Percentiles rank a stretch among this genome's conserved stretches.
phyloP scores from a whole-genome alignment of 30 jellyfish, hydroid and myxozoan species.

The Chironex yamaguchii region DNA sequence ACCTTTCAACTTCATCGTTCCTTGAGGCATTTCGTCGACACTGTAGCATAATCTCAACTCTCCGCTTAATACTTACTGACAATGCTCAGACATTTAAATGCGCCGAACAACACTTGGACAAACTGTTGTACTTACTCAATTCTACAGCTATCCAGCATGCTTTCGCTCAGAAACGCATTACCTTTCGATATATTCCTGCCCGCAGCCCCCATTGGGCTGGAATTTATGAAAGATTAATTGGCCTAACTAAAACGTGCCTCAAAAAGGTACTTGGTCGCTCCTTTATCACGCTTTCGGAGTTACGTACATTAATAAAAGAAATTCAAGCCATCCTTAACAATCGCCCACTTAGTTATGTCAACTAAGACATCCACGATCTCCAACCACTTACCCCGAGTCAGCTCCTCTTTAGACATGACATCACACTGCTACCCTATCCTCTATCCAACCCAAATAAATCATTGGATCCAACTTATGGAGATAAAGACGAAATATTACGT shows the following conservation, averaged over 20 bases:
- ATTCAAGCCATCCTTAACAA: conserved; percentile 29
- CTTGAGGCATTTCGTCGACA: conserved; percentile 54
- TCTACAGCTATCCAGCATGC: conserved; percentile 11
- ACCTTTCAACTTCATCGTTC: too few species aligned
- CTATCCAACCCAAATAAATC: not conserved
- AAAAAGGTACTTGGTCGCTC: conserved; percentile 45
- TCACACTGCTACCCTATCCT: conserved; percentile 30
- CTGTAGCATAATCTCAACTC: conserved; percentile 15
- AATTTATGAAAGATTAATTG: conserved; percentile 11
- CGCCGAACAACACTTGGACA: conserved; percentile 25
- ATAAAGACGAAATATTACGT: not conserved
- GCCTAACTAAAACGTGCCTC: conserved; percentile 1
- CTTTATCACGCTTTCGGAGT: not conserved
- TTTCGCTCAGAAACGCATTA: conserved; percentile 32
- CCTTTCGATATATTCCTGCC: conserved; percentile 25
- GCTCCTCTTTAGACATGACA: conserved; percentile 17
- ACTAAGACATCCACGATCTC: conserved; percentile 15
- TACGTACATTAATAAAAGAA: conserved; percentile 6
- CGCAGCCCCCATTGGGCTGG: conserved; percentile 60
- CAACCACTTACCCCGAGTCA: conserved; percentile 49
- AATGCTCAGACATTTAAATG: conserved; percentile 42
- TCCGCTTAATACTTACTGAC: conserved; percentile 16
- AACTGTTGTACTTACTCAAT: conserved; percentile 9
- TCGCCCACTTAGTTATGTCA: conserved; percentile 20
- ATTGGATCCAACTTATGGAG: conserved; percentile 32